phyloP scores from a whole-genome alignment of 2,797 vertebrate species.

The Falco novaeseelandiae region DNA sequence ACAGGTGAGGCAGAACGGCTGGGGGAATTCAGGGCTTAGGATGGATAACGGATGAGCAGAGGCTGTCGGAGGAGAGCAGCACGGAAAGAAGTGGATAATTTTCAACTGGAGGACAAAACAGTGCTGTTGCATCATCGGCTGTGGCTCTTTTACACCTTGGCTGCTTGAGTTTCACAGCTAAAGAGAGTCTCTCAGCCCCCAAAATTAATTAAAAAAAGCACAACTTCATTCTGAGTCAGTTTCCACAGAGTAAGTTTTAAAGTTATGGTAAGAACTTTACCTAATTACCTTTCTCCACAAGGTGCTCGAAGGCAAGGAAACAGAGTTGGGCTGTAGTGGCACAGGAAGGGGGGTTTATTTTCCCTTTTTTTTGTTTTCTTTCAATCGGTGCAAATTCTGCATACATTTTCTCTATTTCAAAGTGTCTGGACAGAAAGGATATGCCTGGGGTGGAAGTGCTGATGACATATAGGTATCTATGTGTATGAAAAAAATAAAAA shows the following conservation, averaged over 20 bases:
- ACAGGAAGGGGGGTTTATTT: neutral
- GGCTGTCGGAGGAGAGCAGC: neutral
- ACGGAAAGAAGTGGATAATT: neutral
- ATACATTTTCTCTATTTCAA: neutral
- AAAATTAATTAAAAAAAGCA: accelerated
- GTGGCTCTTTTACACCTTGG: neutral
- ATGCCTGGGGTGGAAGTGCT: neutral
- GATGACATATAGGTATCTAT: neutral
- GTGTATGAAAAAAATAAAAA: neutral
- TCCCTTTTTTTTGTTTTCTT: neutral
- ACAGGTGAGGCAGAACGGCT: neutral
- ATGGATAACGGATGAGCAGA: neutral
- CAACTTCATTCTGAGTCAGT: neutral
- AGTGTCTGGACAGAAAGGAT: neutral
- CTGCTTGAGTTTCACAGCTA: neutral
- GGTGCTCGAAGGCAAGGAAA: neutral
- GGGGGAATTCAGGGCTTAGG: neutral
- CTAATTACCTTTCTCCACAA: neutral
- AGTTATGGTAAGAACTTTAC: neutral
- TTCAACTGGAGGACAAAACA: neutral
- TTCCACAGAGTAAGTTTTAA: neutral
- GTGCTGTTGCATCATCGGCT: neutral
- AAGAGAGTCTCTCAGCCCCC: neutral
- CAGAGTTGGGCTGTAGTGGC: neutral
- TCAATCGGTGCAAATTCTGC: neutral